A percentile compares a stretch with the other conserved stretches of the same genome.
phyloP scores from a whole-genome alignment of 2,797 vertebrate species.

The Artibeus lituratus region DNA sequence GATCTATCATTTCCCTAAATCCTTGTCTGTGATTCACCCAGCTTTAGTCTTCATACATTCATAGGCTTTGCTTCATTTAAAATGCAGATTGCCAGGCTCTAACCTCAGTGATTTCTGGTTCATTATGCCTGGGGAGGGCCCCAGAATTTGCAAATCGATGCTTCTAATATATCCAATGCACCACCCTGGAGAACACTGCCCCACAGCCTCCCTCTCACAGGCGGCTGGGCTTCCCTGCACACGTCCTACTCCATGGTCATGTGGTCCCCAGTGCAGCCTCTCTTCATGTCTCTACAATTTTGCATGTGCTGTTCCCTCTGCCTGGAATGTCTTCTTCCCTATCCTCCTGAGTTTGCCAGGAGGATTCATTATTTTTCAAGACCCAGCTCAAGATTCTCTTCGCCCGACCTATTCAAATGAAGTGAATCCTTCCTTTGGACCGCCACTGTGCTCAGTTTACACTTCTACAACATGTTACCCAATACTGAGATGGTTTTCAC shows the following conservation, averaged over 20 bases:
- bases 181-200: background rate
- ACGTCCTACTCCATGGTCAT: background rate
- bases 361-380: background rate
- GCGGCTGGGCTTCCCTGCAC: fast-evolving
- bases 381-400: background rate
- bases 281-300: background rate
- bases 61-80: background rate
- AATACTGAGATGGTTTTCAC: background rate
- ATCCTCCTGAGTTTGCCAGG: background rate
- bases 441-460: background rate
- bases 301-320: background rate
- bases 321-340: background rate
- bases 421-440: background rate
- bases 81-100: background rate
- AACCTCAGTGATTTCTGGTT: background rate
- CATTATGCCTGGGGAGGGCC: background rate
- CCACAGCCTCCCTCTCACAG: background rate
- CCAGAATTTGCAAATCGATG: background rate
- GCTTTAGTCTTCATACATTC: background rate
- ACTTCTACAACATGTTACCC: background rate
- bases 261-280: background rate
- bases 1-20: background rate
- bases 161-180: background rate
- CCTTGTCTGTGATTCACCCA: background rate
- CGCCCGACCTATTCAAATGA: background rate